Evolutionary conservation across 2,113 vertebrate genomes (phyloP), one percentile per base, ranked within the genome.

Genomic region (Cercopithecus mona): DNA sequence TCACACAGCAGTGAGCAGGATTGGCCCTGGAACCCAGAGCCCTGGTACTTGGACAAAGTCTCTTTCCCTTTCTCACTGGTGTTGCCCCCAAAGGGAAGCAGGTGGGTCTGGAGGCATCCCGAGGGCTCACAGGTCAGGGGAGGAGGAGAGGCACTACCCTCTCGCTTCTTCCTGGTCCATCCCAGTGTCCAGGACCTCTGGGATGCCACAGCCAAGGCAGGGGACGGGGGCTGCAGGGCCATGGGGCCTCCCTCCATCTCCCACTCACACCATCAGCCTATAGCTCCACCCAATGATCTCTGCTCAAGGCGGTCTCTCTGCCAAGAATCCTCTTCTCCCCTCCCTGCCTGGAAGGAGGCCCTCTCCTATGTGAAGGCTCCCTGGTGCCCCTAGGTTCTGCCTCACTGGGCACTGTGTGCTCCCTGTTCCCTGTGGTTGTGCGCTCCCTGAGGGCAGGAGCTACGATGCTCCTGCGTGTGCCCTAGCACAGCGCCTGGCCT

Each of bases 361-460:
- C 0, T 50, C 10, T 48, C 43, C n/a, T 45, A 17, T 8, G 1
- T 1, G 64, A 88, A 68, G 87, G 18, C 20, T 30, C n/a, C 22
- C 6, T 2, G 0, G 5, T 16, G 4, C 12, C 25, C 50, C 12
- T 55, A 27, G 9, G 12, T 20, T 30, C 50, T 27, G 17, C 40
- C 35, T 94, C 45, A 23, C 25, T 2, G 7, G 32, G 72, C 4
- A 6, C 6, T 32, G 40, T 1, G 8, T 35, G 14, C 55, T 64
- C 6, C 23, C 57, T 4, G 2, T 9, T 12, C 68, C 43, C 16
- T 43, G 43, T 76, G 80, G 38, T 6, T 40, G 40, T 16, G 45
- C 64, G 30, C 48, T 59, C 68, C 30, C 48, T 48, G 30, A 75
- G 20, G 50, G 23, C 45, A 70, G 79, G 79, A 59, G 5, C 66